phyloP scores from a whole-genome alignment of 1,140 invertebrate genomes.

The Hydropsyche tenuis region DNA sequence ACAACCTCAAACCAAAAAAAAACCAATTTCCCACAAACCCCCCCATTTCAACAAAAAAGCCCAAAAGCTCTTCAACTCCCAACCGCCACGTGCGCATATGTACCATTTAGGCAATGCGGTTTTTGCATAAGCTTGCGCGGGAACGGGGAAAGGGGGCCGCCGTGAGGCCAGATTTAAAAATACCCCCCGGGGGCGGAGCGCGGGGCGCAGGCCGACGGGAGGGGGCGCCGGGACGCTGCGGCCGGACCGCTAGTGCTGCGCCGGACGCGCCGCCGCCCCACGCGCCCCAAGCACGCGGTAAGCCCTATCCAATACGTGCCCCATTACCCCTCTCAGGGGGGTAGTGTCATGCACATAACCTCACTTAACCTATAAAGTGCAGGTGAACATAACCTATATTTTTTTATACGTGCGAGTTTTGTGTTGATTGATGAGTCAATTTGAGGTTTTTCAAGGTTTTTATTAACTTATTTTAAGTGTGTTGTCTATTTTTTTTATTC shows the following conservation, averaged over 20 bases:
- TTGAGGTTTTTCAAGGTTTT: no score
- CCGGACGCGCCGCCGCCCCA: conserved; percentile 20
- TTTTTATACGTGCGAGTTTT: no score
- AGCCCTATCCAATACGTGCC: no score
- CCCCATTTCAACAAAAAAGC: no score
- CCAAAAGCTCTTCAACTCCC: no score
- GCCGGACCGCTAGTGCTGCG: conserved; percentile 24
- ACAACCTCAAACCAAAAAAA: no score
- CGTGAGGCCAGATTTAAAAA: conserved; percentile 38
- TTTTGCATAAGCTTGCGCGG: conserved; percentile 25
- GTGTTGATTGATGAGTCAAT: no score
- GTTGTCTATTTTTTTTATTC: no score
- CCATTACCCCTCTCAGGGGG: not conserved
- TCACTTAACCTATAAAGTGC: not conserved
- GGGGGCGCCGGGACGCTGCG: not conserved
- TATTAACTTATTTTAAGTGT: no score
- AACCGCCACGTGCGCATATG: conserved; percentile 1
- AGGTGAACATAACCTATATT: not conserved
- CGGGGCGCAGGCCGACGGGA: not conserved
- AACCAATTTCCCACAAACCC: no score
- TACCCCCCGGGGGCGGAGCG: conserved; percentile 4
- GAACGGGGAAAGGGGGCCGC: not conserved
- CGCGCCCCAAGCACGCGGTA: not conserved
- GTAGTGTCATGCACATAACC: conserved; percentile 10
- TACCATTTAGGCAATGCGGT: conserved; percentile 35